phyloP scores from a whole-genome alignment of 2,797 vertebrate genomes.

The Australoheros facetus region DNA sequence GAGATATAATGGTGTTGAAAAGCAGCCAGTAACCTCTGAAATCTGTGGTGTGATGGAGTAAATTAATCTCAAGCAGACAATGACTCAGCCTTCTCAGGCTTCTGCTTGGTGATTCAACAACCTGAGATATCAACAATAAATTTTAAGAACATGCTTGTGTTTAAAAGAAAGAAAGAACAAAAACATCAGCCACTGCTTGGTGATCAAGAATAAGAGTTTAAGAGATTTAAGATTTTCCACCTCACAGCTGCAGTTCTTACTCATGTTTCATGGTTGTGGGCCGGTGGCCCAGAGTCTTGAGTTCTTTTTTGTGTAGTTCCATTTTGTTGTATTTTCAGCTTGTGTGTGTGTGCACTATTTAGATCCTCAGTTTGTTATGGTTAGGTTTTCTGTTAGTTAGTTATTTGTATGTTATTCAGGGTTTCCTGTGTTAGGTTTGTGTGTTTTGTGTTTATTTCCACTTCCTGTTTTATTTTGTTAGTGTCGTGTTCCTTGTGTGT shows the following conservation, averaged over 20 bases:
- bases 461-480: too few relatives aligned
- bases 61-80: slow-evolving; percentile 31
- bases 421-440: too few relatives aligned
- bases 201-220: background rate
- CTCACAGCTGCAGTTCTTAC: background rate
- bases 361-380: too few relatives aligned
- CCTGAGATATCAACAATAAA: background rate
- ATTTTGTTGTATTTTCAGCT: too few relatives aligned
- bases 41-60: slow-evolving; percentile 26
- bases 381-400: too few relatives aligned
- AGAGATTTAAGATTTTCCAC: background rate
- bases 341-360: too few relatives aligned
- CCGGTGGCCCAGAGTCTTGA: too few relatives aligned
- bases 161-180: background rate
- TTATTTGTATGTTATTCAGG: too few relatives aligned
- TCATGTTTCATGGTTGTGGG: background rate
- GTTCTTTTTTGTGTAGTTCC: too few relatives aligned
- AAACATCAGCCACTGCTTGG: background rate
- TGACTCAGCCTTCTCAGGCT: slow-evolving; percentile 43
- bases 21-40: slow-evolving; percentile 60
- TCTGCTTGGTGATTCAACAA: slow-evolving; percentile 13
- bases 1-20: slow-evolving; percentile 59
- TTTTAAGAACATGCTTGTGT: background rate
- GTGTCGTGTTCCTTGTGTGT: too few relatives aligned
- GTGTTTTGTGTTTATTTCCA: too few relatives aligned